Conservation (phyloP, 2,797 vertebrate genomes). For the Mallotus villosus region DNA sequence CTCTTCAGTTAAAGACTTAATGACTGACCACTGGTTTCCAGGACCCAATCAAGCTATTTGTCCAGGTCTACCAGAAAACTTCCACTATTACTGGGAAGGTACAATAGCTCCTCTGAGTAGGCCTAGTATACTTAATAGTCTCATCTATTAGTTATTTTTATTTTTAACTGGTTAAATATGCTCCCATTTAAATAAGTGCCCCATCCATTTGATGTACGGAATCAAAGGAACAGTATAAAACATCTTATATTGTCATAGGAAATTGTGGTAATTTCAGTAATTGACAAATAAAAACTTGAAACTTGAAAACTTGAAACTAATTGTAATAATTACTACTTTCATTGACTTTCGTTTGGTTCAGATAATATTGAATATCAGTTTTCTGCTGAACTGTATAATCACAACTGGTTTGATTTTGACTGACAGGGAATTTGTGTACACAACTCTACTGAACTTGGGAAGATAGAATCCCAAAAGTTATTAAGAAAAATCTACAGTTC, state of each 20-base stretch:
- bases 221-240: no score
- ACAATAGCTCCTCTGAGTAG: constrained; percentile 5
- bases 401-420: no score
- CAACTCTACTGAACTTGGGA: no score
- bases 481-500: no score
- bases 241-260: no score
- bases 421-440: no score
- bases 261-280: no score
- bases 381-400: no score
- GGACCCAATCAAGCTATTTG: constrained; percentile 1
- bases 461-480: no score
- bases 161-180: neutral
- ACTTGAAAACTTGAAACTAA: no score
- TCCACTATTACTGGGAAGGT: neutral
- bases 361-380: no score
- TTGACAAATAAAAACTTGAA: no score
- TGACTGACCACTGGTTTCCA: constrained; percentile 33
- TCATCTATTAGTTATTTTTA: neutral
- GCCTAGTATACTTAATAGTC: neutral
- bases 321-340: neutral
- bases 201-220: neutral
- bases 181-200: neutral
- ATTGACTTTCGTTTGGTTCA: neutral
- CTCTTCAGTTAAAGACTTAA: constrained; percentile 27
- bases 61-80: constrained; percentile 6